Evolutionary conservation across 2,888 invertebrate species (phyloP).

Genomic region (Cryptocheilus praepositus): DNA sequence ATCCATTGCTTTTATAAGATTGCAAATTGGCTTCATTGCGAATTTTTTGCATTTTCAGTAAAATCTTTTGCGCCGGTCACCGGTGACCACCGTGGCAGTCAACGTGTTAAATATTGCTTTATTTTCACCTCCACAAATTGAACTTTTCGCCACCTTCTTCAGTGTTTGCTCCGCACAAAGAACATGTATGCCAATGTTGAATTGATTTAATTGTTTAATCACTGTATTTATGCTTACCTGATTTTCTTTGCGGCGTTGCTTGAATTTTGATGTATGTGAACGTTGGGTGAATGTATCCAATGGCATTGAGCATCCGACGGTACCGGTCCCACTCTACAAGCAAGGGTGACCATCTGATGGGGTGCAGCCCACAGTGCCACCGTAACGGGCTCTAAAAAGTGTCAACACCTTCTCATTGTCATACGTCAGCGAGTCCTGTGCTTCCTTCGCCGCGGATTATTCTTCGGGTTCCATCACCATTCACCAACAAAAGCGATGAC

Average conservation of each 20-base stretch:
- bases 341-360: slow-evolving; percentile 68
- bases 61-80: too few relatives aligned
- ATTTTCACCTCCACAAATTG: too few relatives aligned
- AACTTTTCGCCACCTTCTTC: too few relatives aligned
- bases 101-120: too few relatives aligned
- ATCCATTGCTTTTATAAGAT: too few relatives aligned
- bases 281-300: slow-evolving; percentile 65
- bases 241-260: slow-evolving; percentile 42
- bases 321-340: slow-evolving; percentile 63
- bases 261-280: slow-evolving; percentile 55
- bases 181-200: background rate
- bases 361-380: slow-evolving; percentile 68
- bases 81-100: too few relatives aligned
- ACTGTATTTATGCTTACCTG: slow-evolving; percentile 45
- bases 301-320: slow-evolving; percentile 61
- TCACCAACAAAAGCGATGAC: slow-evolving; percentile 18
- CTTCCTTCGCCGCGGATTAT: background rate
- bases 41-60: too few relatives aligned
- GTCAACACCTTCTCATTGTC: slow-evolving; percentile 23
- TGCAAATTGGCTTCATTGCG: too few relatives aligned
- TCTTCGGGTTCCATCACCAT: slow-evolving; percentile 5
- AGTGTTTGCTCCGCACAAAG: too few relatives aligned
- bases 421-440: background rate
- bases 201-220: too few relatives aligned
- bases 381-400: slow-evolving; percentile 68